Percentiles rank a stretch among this genome's conserved stretches.
phyloP scores from a whole-genome alignment of 2,113 vertebrate species.

The Sakesphorus luctuosus region DNA sequence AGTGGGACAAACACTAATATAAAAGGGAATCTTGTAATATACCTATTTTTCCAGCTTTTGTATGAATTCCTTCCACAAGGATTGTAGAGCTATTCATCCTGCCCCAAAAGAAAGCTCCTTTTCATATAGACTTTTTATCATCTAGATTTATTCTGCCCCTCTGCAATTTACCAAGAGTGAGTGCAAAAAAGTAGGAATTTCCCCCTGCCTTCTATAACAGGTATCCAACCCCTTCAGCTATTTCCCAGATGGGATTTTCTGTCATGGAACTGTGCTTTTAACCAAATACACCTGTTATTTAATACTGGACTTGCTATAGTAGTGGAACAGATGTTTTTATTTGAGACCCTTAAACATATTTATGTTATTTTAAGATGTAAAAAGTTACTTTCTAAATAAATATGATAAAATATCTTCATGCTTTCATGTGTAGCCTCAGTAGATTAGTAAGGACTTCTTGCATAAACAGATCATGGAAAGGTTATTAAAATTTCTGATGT shows the following conservation, averaged over 20 bases:
- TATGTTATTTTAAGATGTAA: neutral
- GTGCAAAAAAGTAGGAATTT: neutral
- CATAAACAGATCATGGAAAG: neutral
- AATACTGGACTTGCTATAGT: neutral
- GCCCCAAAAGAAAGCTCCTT: neutral
- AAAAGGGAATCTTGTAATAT: neutral
- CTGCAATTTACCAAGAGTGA: neutral
- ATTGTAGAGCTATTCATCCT: neutral
- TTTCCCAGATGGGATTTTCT: neutral
- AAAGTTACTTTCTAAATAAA: neutral
- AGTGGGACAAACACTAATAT: neutral
- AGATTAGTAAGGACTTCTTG: neutral
- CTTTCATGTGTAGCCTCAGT: neutral
- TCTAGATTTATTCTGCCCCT: neutral
- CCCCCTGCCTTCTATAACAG: neutral
- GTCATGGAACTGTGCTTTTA: neutral
- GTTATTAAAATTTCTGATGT: neutral
- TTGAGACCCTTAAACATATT: neutral
- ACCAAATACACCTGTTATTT: neutral
- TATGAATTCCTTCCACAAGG: neutral
- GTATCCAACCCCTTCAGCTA: neutral
- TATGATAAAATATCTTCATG: accelerated
- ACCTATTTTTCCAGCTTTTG: neutral
- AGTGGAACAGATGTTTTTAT: neutral
- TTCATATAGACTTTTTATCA: neutral